Base-by-base conservation (phyloP, 2,113 vertebrate genomes). In the Sus scrofa region DNA sequence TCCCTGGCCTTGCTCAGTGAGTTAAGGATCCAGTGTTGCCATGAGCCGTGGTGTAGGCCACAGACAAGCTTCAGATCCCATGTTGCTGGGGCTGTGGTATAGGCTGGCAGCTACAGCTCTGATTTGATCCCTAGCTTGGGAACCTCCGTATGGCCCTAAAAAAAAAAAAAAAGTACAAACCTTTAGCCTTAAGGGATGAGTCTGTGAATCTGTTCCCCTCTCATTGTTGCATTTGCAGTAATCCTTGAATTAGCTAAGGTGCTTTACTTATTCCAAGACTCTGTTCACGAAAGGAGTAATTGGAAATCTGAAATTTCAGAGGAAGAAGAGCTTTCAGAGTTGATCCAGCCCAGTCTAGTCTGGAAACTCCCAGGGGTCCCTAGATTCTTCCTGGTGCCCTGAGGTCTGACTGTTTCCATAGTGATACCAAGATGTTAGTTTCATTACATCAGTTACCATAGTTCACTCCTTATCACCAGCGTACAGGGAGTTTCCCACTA, bases 401-500 rank as follows among this genome's bases (percentile, higher is more conserved):
- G 52, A 44, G 20, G 34, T 71, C 34, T 1, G 1, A 6, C 62
- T 78, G 14, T 60, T 83, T 27, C 68, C 18, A 5, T 3, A 20
- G 70, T 54, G 44, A 27, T 4, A 13, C 26, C 8, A 34, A 79
- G 39, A 37, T 4, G 1, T 2, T 15, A 12, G 24, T 10, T 20
- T 30, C 8, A 63, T 52, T 86, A 19, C 18, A 44, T 44, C 5
- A 8, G 8, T 44, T 44, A 8, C 44, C 44, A 44, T 44, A 44
- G 44, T 44, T 39, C 12, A 60, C 2, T 12, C 1, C 0, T 27
- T 19, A 27, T 56, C n/a, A 13, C 0, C 0, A 18, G 6, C 39
- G 30, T 2, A 18, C 1, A 20, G 15, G 58, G 67, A 44, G 24
- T 18, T 70, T 52, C 12, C 22, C 54, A 22, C 8, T 22, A 2